Evolutionary conservation across 2,113 vertebrate species (phyloP).

Genomic region (Lontra canadensis): DNA sequence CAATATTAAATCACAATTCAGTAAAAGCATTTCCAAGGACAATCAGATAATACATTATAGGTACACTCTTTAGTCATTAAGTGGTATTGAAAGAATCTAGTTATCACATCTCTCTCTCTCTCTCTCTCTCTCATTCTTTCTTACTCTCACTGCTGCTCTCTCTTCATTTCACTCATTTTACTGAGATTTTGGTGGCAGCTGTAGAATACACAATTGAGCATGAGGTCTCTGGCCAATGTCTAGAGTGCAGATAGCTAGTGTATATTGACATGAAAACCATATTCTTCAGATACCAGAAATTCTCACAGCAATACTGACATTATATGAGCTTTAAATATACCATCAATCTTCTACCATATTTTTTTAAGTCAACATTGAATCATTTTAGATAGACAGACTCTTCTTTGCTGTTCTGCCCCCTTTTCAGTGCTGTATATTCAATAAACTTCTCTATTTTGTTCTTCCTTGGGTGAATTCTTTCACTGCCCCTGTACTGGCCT

Average conservation of each 20-base stretch:
- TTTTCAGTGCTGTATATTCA: neutral
- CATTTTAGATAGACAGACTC: neutral
- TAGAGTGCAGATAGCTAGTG: neutral
- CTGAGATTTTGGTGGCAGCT: neutral
- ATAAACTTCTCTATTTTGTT: neutral
- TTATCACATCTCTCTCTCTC: neutral
- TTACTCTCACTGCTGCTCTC: no score
- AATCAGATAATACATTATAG: neutral
- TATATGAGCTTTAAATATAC: neutral
- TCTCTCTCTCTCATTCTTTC: no score
- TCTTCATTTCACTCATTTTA: neutral
- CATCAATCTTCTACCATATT: neutral
- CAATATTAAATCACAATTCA: neutral
- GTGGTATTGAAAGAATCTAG: neutral
- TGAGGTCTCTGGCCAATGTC: neutral
- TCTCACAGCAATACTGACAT: neutral
- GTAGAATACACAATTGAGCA: neutral
- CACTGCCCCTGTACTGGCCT: neutral
- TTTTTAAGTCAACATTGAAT: neutral
- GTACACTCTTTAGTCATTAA: neutral
- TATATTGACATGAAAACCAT: neutral
- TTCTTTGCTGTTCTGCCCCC: neutral
- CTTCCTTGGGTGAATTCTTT: neutral
- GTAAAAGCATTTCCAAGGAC: neutral
- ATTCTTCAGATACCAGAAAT: constrained; percentile 5